Percentiles rank a stretch among this genome's conserved stretches.
Conservation (phyloP, 2,797 vertebrate species). For the Coregonus suidteri region DNA sequence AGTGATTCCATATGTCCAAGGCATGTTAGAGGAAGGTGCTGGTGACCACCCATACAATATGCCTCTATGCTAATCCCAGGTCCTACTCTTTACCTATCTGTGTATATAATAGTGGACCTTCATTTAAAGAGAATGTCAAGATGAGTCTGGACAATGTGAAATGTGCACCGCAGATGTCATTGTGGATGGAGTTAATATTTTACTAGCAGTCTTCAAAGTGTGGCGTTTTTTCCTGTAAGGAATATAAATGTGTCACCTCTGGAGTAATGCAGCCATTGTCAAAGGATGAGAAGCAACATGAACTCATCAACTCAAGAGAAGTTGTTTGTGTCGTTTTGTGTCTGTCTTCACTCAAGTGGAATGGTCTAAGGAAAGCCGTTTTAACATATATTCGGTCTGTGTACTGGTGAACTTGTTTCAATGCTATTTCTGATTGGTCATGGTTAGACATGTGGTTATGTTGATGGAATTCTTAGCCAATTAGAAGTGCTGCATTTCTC, state of each 20-base stretch:
- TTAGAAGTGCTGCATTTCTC: neutral
- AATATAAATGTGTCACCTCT: slow-evolving; percentile 9
- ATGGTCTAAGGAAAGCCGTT: no score
- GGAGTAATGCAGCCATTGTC: neutral
- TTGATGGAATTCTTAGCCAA: no score
- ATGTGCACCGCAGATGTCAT: slow-evolving; percentile 70
- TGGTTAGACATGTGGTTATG: neutral
- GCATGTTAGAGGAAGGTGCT: slow-evolving; percentile 63
- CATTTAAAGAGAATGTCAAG: slow-evolving; percentile 35
- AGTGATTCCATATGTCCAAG: slow-evolving; percentile 77
- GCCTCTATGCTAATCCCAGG: slow-evolving; percentile 65
- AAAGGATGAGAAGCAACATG: neutral
- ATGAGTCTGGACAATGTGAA: slow-evolving; percentile 28
- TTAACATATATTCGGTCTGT: no score
- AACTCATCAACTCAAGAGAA: neutral
- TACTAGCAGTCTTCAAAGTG: neutral
- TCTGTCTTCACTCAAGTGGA: no score
- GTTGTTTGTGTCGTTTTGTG: no score
- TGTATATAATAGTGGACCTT: slow-evolving; percentile 38
- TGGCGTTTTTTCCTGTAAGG: neutral
- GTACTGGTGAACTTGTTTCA: no score
- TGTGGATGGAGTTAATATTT: slow-evolving; percentile 45
- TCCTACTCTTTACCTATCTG: slow-evolving; percentile 56
- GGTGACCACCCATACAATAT: slow-evolving; percentile 71
- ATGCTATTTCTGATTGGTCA: neutral